Conservation (phyloP, 30 jellyfish, hydroid and myxozoan genomes). For the Phacellophora camtschatica region DNA sequence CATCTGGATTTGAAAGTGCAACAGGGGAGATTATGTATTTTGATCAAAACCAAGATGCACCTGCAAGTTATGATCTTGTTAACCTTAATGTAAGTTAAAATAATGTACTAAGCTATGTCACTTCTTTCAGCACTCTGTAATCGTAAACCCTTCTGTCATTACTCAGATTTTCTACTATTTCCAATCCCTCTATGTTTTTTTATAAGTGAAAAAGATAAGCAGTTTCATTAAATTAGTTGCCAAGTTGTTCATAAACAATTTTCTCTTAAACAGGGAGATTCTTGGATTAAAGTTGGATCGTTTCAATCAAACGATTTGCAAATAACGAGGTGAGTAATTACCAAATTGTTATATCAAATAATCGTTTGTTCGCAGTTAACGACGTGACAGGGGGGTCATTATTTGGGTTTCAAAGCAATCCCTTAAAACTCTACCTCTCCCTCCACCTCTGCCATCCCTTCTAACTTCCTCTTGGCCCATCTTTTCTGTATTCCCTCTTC, state of each 20-base stretch:
- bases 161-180: too few relatives aligned
- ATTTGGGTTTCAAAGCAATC: too few relatives aligned
- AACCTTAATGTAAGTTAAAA: conserved; percentile 81
- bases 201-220: too few relatives aligned
- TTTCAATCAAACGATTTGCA: conserved; percentile 57
- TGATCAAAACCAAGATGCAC: conserved; percentile 69
- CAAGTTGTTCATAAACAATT: too few relatives aligned
- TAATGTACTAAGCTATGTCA: neutral
- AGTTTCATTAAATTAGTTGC: too few relatives aligned
- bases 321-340: conserved; percentile 53
- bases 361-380: too few relatives aligned
- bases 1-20: conserved; percentile 69
- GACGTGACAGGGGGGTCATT: too few relatives aligned
- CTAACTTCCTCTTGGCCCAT: too few relatives aligned
- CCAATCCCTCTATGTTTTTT: too few relatives aligned
- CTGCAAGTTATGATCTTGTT: conserved; percentile 73
- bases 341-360: neutral
- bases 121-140: neutral
- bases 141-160: neutral
- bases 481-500: too few relatives aligned
- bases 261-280: conserved; percentile 92
- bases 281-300: conserved; percentile 90
- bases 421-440: too few relatives aligned
- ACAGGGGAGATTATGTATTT: conserved; percentile 56
- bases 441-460: too few relatives aligned